A percentile compares a stretch with the other conserved stretches of the same genome.
phyloP scores from a whole-genome alignment of 2,797 vertebrate genomes.

The Leptodactylus fallax region DNA sequence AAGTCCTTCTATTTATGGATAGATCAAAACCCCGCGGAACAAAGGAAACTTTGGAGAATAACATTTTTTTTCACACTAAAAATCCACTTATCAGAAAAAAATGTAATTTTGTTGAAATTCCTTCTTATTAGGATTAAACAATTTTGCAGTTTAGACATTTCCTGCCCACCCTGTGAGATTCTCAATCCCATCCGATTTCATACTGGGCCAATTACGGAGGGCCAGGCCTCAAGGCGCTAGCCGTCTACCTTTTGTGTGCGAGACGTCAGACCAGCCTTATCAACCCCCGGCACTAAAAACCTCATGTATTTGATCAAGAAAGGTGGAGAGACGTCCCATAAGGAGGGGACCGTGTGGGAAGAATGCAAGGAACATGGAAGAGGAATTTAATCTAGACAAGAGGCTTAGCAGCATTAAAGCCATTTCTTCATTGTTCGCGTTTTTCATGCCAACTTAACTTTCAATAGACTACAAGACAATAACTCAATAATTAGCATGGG shows the following conservation, averaged over 20 bases:
- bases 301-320: slow-evolving; percentile 44
- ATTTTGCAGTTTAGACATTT: slow-evolving; percentile 37
- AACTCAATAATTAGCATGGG: slow-evolving; percentile 69
- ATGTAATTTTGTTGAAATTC: slow-evolving; percentile 5
- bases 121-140: slow-evolving; percentile 12
- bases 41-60: not conserved
- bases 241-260: slow-evolving; percentile 39
- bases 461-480: slow-evolving; percentile 76
- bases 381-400: slow-evolving; percentile 76
- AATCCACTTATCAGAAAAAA: no score
- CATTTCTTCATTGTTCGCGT: slow-evolving; percentile 76
- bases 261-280: slow-evolving; percentile 30
- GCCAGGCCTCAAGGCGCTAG: not conserved
- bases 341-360: slow-evolving; percentile 57
- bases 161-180: slow-evolving; percentile 57
- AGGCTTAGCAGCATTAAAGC: slow-evolving; percentile 75
- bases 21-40: not conserved
- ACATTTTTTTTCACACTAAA: not conserved
- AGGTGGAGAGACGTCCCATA: slow-evolving; percentile 28
- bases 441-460: slow-evolving; percentile 79
- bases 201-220: slow-evolving; percentile 52
- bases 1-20: not conserved
- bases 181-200: slow-evolving; percentile 43
- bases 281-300: slow-evolving; percentile 36
- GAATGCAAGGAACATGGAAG: slow-evolving; percentile 70